Base-by-base conservation (phyloP, 2,113 vertebrate species). In the Chaetodon trifascialis region DNA sequence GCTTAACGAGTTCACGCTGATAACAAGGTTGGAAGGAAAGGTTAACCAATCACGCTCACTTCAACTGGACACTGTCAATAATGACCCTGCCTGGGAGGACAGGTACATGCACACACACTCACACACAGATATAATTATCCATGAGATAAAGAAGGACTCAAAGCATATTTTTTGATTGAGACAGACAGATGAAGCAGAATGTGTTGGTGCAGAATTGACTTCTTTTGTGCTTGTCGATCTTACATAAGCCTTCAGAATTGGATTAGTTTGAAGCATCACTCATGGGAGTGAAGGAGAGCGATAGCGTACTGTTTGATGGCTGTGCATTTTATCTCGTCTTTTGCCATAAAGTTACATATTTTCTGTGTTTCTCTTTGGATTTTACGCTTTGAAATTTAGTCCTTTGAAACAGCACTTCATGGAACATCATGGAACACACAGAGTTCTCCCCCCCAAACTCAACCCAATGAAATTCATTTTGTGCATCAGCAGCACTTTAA, bases 11-110 rank as follows among this genome's bases (percentile, higher is more conserved):
- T 86, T 85, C 65, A 36, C 70, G 44, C 84, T 71, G 81, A 75
- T 91, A 90, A 91, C 89, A 71, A 93, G 93, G 89, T 86, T 76
- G 81, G 79, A 78, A 11, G 81, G 76, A 94, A 94, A 94, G 93
- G 92, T 94, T 89, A 92, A 55, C 78, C 74, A 14, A 80, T 86
- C 85, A 73, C 0, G 56, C 83, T 86, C 55, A 5, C 79, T 84
- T 84, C 88, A 77, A 69, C 54, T 66, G 83, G 86, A 88, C 83
- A 40, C 42, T 11, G 85, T 92, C 89, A 86, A 87, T 93, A 88
- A 77, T 7, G 42, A 63, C 11, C 23, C 46, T 17, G 75, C 78
- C 58, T 23, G 55, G 63, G 44, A 79, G 77, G 80, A 79, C 82
- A 83, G 88, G 82, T 83, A 65, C 44, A 62, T 68, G 30, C 67